Conservation (phyloP, 1,140 invertebrate species). For the Chionoecetes opilio region DNA sequence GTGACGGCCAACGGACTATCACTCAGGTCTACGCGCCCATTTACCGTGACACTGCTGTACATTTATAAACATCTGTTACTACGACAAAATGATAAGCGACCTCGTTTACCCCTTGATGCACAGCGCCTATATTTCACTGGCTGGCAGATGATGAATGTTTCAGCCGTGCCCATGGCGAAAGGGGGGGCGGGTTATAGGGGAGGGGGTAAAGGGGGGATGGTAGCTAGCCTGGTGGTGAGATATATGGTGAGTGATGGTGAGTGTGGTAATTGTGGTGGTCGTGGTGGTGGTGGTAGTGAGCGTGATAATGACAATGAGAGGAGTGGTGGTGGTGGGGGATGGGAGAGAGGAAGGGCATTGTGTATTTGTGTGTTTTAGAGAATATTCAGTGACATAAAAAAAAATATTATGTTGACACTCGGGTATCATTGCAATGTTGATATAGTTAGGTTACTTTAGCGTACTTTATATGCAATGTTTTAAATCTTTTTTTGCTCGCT, state of each 20-base stretch:
- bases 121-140: slow-evolving; percentile 49
- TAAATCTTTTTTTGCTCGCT: not conserved
- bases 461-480: not conserved
- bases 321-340: slow-evolving; percentile 6
- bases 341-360: not conserved
- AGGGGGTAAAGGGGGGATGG: not conserved
- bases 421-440: not conserved
- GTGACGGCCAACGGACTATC: slow-evolving; percentile 22
- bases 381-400: not conserved
- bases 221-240: not conserved
- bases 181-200: not conserved
- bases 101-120: slow-evolving; percentile 61
- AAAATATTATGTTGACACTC: not conserved
- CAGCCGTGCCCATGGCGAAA: not conserved
- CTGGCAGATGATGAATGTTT: slow-evolving; percentile 51
- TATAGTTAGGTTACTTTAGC: not conserved
- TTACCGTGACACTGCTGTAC: slow-evolving; percentile 66
- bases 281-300: not conserved
- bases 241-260: slow-evolving; percentile 43
- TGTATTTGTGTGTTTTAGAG: too few relatives aligned
- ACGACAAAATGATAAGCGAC: slow-evolving; percentile 69
- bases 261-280: slow-evolving; percentile 38
- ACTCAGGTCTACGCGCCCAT: slow-evolving; percentile 48
- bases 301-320: not conserved
- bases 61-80: slow-evolving; percentile 72